phyloP scores from a whole-genome alignment of 2,113 vertebrate genomes.

The Stigmatopora nigra region DNA sequence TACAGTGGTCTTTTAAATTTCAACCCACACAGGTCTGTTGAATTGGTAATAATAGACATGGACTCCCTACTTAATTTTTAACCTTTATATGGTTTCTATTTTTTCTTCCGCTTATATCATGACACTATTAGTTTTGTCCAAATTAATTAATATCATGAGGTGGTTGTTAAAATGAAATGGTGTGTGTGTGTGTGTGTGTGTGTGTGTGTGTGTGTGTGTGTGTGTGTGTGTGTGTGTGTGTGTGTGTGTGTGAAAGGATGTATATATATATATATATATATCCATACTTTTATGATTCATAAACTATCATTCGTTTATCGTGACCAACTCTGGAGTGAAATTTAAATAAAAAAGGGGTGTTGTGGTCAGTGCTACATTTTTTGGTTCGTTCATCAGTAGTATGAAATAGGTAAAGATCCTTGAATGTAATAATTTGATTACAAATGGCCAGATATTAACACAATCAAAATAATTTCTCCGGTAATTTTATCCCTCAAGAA shows the following conservation, averaged over 20 bases:
- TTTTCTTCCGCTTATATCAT: constrained; percentile 9
- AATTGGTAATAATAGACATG: constrained; percentile 19
- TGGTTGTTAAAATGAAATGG: background rate
- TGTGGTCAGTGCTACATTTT: background rate
- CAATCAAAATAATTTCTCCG: background rate
- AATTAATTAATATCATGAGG: background rate
- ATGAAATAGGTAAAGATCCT: background rate
- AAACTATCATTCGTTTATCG: background rate
- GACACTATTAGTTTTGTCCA: background rate
- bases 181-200: background rate
- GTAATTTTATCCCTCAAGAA: background rate
- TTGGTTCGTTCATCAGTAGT: background rate
- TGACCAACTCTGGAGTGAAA: background rate
- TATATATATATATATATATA: background rate
- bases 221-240: background rate
- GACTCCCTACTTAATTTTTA: constrained; percentile 31
- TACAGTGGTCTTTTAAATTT: constrained; percentile 23
- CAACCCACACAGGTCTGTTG: constrained; percentile 1
- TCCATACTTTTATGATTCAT: background rate
- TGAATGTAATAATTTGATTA: background rate
- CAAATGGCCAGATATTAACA: background rate
- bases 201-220: background rate
- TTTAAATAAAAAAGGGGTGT: background rate
- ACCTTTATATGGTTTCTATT: constrained; percentile 14
- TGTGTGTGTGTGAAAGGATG: background rate